phyloP scores from a whole-genome alignment of 2,113 vertebrate genomes.

The Pterocles orientalis region DNA sequence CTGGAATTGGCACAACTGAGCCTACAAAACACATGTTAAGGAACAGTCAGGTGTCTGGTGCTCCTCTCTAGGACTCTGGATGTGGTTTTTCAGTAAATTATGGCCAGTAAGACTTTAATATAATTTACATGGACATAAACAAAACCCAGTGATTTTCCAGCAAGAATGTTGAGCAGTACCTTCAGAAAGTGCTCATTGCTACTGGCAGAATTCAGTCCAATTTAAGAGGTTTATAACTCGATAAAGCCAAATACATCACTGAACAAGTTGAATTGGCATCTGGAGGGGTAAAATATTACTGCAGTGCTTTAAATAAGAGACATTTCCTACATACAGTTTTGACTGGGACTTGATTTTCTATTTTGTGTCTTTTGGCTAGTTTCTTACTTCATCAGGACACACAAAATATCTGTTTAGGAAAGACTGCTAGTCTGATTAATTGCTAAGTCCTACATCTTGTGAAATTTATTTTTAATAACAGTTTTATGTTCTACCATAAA shows the following conservation, averaged over 20 bases:
- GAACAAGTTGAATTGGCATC: background rate
- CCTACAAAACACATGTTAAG: slow-evolving; percentile 42
- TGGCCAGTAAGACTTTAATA: background rate
- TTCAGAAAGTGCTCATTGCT: background rate
- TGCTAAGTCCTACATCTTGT: background rate
- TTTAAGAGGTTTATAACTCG: background rate
- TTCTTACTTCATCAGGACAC: background rate
- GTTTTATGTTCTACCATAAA: background rate
- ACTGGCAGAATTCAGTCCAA: background rate
- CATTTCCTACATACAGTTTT: accelerated
- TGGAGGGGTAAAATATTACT: background rate
- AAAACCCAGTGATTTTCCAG: background rate
- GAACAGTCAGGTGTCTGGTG: background rate
- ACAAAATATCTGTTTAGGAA: background rate
- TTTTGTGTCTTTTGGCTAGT: background rate
- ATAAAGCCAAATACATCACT: background rate
- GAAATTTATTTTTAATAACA: background rate
- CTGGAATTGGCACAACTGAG: slow-evolving; percentile 84
- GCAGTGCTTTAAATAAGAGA: background rate
- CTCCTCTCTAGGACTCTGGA: accelerated
- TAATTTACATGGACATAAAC: too few relatives aligned
- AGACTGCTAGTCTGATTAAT: background rate
- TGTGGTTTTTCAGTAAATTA: background rate
- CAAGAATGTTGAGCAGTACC: background rate
- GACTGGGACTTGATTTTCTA: background rate